These are phyloP conservation scores for Halesus radiatus DNA, from an alignment of 1,140 invertebrate genomes.

Conservation along the genomic window DNA sequence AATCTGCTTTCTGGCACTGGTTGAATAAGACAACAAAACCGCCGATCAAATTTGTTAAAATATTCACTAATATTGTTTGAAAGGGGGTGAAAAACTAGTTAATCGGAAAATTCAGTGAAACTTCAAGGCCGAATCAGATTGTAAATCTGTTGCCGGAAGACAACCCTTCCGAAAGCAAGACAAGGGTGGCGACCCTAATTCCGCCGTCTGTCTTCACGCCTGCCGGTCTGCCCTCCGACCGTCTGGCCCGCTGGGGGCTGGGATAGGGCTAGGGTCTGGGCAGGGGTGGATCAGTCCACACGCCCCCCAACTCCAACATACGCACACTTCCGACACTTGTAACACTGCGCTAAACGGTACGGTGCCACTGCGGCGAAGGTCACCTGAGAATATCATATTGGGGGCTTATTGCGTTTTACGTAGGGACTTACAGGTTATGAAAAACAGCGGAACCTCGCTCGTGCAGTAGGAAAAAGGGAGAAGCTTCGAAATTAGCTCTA, in stretches of 20 bases:
- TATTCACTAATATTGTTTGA: neutral
- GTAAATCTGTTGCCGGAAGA: conserved; percentile 16
- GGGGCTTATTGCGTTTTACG: too few species aligned
- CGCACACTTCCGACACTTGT: too few species aligned
- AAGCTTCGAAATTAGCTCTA: too few species aligned
- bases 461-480: too few species aligned
- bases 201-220: conserved; percentile 23
- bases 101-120: neutral
- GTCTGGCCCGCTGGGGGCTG: neutral
- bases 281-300: neutral
- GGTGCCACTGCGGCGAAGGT: too few species aligned
- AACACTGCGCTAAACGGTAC: too few species aligned
- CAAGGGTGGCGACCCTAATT: conserved; percentile 29
- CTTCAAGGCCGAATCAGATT: conserved; percentile 18
- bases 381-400: too few species aligned
- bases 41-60: too few species aligned
- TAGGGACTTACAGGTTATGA: neutral
- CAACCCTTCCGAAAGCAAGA: conserved; percentile 19
- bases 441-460: neutral
- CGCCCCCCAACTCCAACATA: too few species aligned
- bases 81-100: neutral
- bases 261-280: neutral
- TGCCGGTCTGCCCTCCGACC: conserved; percentile 14
- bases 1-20: too few species aligned
- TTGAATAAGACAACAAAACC: too few species aligned